Evolutionary conservation across 2,113 vertebrate genomes (phyloP).

Genomic region (Lipophrys pholis): DNA sequence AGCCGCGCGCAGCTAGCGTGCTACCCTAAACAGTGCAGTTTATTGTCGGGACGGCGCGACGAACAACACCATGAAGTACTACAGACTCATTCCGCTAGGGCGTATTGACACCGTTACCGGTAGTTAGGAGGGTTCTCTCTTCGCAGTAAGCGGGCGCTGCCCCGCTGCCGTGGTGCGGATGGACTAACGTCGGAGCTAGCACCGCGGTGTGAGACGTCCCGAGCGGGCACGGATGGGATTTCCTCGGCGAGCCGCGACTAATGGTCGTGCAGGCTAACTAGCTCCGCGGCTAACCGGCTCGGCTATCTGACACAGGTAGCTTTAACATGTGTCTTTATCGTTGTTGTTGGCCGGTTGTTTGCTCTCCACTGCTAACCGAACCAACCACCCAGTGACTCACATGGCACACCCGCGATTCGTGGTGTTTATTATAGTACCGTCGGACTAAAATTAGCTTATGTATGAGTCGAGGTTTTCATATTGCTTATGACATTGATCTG

Average conservation of each 20-base stretch:
- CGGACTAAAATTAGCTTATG: constrained; percentile 13
- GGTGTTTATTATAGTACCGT: not conserved
- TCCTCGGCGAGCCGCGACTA: constrained; percentile 68
- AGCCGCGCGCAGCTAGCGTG: constrained; percentile 58
- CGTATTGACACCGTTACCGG: constrained; percentile 30
- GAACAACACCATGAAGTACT: constrained; percentile 48
- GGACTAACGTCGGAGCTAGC: constrained; percentile 60
- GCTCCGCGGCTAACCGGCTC: constrained; percentile 73
- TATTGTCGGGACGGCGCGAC: constrained; percentile 54
- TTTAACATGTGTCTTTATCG: constrained; percentile 5
- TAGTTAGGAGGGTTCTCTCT: constrained; percentile 36
- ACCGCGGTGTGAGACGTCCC: constrained; percentile 52
- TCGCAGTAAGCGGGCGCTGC: constrained; percentile 15
- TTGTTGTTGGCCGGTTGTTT: constrained; percentile 7
- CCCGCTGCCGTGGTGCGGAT: constrained; percentile 46
- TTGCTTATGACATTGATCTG: constrained; percentile 62
- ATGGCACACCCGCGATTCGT: not conserved
- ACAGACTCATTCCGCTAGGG: constrained; percentile 8
- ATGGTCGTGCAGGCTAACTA: constrained; percentile 62
- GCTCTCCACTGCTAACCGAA: not conserved
- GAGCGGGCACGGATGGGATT: constrained; percentile 67
- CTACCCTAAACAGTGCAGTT: constrained; percentile 45
- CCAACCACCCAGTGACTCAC: not conserved
- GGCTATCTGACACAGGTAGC: constrained; percentile 71
- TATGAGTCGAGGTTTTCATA: constrained; percentile 25